Percentiles rank a stretch among this genome's conserved stretches.
phyloP scores from a whole-genome alignment of 1,140 invertebrate genomes.

The Yoshiicerus persimilis region DNA sequence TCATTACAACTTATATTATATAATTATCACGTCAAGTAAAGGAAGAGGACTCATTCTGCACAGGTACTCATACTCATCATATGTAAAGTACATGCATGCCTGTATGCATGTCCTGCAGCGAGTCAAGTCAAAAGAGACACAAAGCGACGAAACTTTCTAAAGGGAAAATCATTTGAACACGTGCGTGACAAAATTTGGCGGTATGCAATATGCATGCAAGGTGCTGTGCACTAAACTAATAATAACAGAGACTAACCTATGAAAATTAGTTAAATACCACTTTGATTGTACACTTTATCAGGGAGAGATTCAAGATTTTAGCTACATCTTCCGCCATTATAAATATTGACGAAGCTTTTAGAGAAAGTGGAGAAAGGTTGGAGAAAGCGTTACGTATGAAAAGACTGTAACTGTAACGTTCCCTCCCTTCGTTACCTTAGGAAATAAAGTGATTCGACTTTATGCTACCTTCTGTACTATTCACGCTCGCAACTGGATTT shows the following conservation, averaged over 20 bases:
- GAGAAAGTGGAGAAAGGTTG: background rate
- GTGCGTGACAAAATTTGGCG: slow-evolving; percentile 4
- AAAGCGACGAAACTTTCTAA: background rate
- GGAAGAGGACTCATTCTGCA: background rate
- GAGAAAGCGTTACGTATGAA: background rate
- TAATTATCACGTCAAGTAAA: background rate
- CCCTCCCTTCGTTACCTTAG: background rate
- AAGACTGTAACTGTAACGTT: background rate
- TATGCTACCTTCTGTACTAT: background rate
- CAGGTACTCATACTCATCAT: background rate
- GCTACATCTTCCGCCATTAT: background rate
- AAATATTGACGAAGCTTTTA: background rate
- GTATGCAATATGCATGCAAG: background rate
- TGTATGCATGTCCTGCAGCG: background rate
- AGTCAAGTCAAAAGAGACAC: background rate
- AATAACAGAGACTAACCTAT: background rate
- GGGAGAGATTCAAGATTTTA: background rate
- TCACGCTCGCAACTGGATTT: background rate
- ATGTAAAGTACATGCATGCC: background rate
- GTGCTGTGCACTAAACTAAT: background rate
- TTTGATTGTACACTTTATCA: background rate
- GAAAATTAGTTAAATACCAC: background rate
- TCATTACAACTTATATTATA: background rate
- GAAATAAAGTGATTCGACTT: background rate
- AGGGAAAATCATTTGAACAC: background rate